Evolutionary conservation across 2,113 vertebrate genomes (phyloP).

Genomic region (Istiophorus platypterus): DNA sequence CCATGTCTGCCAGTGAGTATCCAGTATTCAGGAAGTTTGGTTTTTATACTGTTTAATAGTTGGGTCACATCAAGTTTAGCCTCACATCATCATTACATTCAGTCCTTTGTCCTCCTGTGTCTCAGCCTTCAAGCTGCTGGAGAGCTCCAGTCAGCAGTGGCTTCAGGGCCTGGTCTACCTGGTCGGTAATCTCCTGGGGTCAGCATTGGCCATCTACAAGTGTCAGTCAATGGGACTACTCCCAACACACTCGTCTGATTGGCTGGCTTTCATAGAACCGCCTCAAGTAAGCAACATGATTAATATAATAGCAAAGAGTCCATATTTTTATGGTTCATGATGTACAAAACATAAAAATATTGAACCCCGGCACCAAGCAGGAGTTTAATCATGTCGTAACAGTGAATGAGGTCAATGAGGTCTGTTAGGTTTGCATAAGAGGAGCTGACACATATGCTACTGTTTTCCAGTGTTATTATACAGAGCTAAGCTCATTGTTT

Average conservation of each 20-base stretch:
- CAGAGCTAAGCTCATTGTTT: no score
- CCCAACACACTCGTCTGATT: conserved; percentile 96
- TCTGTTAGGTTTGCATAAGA: no score
- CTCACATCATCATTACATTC: neutral
- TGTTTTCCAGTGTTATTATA: no score
- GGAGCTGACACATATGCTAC: no score
- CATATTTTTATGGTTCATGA: neutral
- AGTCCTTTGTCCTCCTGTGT: neutral
- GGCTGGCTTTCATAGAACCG: conserved; percentile 97
- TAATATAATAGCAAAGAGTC: neutral
- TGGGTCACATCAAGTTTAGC: neutral
- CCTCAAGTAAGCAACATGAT: conserved; percentile 87
- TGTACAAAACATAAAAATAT: no score
- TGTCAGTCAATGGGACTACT: conserved; percentile 98
- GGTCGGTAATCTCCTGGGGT: conserved; percentile 94
- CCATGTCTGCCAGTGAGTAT: conserved; percentile 96
- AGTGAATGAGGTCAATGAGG: no score
- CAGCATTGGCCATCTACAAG: conserved; percentile 95
- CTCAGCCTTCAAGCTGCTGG: conserved; percentile 94
- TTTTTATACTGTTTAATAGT: neutral
- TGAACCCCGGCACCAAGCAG: no score
- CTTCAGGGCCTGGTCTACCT: conserved; percentile 96
- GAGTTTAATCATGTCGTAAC: no score
- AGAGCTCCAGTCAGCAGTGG: conserved; percentile 97
- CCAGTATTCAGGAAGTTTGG: no score